These are phyloP conservation scores for Pogonophryne albipinna DNA, from an alignment of 2,797 vertebrate species.

Conservation along the genomic window DNA sequence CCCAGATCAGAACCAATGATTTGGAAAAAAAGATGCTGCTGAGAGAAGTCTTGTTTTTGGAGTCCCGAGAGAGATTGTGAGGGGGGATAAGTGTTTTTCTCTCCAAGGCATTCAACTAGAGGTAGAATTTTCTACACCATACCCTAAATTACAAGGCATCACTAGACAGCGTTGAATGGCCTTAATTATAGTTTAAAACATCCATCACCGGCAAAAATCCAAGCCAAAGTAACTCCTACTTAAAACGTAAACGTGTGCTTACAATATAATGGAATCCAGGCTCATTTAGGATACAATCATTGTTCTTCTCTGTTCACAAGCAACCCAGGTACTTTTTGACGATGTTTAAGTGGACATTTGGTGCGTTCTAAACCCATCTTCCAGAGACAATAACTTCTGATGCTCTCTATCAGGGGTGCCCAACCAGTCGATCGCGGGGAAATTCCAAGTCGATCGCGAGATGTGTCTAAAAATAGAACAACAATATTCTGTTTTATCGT, in stretches of 20 bases:
- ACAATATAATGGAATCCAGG: background rate
- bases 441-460: too few relatives aligned
- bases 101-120: background rate
- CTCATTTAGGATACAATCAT: background rate
- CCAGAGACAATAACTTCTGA: background rate
- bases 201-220: background rate
- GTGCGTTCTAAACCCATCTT: background rate
- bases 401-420: background rate
- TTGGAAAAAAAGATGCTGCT: background rate
- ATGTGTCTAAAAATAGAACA: too few relatives aligned
- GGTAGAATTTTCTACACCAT: background rate
- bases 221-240: background rate
- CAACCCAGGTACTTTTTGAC: background rate
- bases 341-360: background rate
- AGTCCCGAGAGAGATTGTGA: background rate
- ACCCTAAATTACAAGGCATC: background rate
- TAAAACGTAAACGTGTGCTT: background rate
- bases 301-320: background rate
- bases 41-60: background rate
- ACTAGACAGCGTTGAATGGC: too few relatives aligned
- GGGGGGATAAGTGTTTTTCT: background rate
- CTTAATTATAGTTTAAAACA: too few relatives aligned
- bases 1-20: background rate
- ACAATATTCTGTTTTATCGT: too few relatives aligned
- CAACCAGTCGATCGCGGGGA: too few relatives aligned